Conservation (phyloP, 2,888 invertebrate genomes). For the Andrena fulva region DNA sequence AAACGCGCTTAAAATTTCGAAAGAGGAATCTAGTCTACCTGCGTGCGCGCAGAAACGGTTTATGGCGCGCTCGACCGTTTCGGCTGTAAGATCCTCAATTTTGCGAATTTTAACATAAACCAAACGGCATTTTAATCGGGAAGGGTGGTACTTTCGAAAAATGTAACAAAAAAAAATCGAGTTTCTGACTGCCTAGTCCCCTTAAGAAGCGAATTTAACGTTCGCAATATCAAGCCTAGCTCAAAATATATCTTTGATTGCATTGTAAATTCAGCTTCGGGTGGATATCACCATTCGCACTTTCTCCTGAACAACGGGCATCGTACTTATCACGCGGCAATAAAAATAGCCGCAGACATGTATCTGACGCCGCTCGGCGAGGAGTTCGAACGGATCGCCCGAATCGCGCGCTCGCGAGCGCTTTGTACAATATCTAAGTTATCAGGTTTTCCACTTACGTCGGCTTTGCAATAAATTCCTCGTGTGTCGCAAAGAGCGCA, state of each 20-base stretch:
- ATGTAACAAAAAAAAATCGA: too few species aligned
- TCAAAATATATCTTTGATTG: not conserved
- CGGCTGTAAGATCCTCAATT: too few species aligned
- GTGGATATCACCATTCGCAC: not conserved
- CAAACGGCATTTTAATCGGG: too few species aligned
- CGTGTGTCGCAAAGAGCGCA: constrained; percentile 3
- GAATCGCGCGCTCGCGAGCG: constrained; percentile 3
- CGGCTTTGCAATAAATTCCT: constrained; percentile 1
- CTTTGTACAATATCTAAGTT: constrained; percentile 6
- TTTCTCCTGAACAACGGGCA: not conserved
- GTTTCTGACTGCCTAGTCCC: too few species aligned
- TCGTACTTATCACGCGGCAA: constrained; percentile 19
- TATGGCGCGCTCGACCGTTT: too few species aligned
- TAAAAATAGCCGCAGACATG: constrained; percentile 19
- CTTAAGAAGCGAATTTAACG: too few species aligned
- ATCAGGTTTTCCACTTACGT: constrained; percentile 10
- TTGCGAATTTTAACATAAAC: too few species aligned
- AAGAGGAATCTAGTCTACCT: too few species aligned
- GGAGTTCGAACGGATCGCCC: not conserved
- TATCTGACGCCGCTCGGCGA: not conserved
- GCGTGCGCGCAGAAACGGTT: too few species aligned
- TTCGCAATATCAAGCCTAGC: too few species aligned
- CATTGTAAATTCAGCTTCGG: not conserved
- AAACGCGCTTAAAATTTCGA: too few species aligned
- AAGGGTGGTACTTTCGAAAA: too few species aligned